Evolutionary conservation across 2,888 invertebrate species (phyloP), one percentile per base, ranked within the genome.

Genomic region (Drosophila melanosoma): DNA sequence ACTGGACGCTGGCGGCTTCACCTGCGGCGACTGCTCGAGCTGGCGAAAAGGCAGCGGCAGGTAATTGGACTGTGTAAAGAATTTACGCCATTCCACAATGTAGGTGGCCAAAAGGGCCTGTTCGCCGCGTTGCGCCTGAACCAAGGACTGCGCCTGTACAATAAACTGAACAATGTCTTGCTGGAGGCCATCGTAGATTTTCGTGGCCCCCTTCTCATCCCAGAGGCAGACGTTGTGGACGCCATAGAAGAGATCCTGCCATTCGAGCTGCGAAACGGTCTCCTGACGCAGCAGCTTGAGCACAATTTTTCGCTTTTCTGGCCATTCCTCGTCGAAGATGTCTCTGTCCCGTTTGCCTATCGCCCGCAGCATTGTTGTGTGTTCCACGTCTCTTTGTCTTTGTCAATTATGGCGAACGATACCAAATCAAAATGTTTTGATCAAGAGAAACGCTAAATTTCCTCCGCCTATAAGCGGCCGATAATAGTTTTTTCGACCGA

Each of bases 31-130:
- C 79, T 96, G 96, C 94, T 99, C 99, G 82, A 99, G 94, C 92
- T 98, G 98, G 69, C 97, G 95, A 94, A 99, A 99, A 23, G 99
- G 99, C 82, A 98, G 97, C 1, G 99, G 99, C 89, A 99, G 94
- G 94, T 99, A 99, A 92, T 97, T 97, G 93, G 99, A 99, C 93
- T 99, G 99, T 6, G 98, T 97, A 92, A 99, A 99, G 94, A 99
- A 99, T 92, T 98, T 98, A 58, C 98, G 95, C 99, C 99, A 99
- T 94, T 99, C 99, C 8, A 96, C 96, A 85, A 99, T 99, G 93
- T 99, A 99, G 1, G 99, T 97, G 93, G 98, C 98, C 10, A 99
- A 94, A 42, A 99, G 94, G 1, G 98, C 98, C 92, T 99, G 98
- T 89, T 99, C 99, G 91, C 99, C 99, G 76, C 97, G 95, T 91